Evolutionary conservation across 35 echinoderm and acorn worm species (phyloP).

Genomic region (Lytechinus pictus): DNA sequence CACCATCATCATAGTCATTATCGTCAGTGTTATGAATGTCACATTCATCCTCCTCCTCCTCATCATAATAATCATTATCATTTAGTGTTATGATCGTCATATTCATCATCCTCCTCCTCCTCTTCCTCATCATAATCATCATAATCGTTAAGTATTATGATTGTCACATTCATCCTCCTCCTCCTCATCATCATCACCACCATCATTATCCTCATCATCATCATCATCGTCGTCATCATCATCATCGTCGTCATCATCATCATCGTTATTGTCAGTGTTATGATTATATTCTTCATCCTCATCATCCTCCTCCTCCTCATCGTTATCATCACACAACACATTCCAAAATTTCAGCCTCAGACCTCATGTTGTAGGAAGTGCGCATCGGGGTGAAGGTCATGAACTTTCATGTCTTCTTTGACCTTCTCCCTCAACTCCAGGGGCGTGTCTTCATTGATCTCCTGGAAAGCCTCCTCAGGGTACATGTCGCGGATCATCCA

Average conservation of each 20-base stretch:
- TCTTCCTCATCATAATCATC: neutral
- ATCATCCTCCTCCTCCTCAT: no score
- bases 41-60: no score
- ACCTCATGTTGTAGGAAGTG: slow-evolving; percentile 87
- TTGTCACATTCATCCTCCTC: no score
- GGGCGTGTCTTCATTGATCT: slow-evolving; percentile 55
- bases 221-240: neutral
- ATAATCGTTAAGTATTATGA: no score
- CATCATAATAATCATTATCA: neutral
- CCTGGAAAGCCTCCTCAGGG: slow-evolving; percentile 60
- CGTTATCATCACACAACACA: neutral
- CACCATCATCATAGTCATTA: no score
- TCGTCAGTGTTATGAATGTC: no score
- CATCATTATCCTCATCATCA: no score
- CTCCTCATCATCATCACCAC: neutral
- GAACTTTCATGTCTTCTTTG: slow-evolving; percentile 29
- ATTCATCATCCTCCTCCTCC: no score
- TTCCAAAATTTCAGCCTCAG: neutral
- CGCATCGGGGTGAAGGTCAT: slow-evolving; percentile 44
- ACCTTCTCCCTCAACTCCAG: slow-evolving; percentile 43
- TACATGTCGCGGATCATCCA: slow-evolving; percentile 15
- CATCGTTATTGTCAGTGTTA: no score
- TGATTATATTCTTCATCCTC: no score
- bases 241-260: neutral
- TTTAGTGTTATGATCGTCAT: no score